Evolutionary conservation across 2,797 vertebrate species (phyloP), one percentile per base, ranked within the genome.

Genomic region (Cheirogaleus major): DNA sequence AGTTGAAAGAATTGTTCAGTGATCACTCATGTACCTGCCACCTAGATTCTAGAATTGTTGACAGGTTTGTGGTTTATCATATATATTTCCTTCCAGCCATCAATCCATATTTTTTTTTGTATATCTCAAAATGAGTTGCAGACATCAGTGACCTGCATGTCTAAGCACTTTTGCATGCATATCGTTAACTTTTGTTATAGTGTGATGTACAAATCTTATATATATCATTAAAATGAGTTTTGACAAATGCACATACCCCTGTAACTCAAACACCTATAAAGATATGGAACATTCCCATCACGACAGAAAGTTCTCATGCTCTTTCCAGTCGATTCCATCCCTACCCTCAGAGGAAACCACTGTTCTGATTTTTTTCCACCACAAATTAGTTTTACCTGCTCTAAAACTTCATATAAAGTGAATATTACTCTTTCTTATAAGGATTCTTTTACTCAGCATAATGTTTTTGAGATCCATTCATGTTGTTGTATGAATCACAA

Each of bases 91-190:
- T 52, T 73, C 27, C 14, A 84, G 48, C 18, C 32, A 87, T 83
- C 73, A 48, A 70, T 70, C 10, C n/a, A 23, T 97, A 63, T 76
- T 92, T 82, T 93, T 93, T 86, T 65, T 27, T 57, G 35, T 70
- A 35, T 70, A 85, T 90, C 82, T 83, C 50, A 97, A 81, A 76
- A 48, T 93, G 84, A 85, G n/a, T 76, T 87, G 18, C 45, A 85
- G n/a, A 22, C 32, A 73, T 55, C 52, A 67, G 2, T 69, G 78
- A 76, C 79, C 75, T 96, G 67, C 48, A 85, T 20, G 43, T 69
- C 69, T 86, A 63, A 84, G 18, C 11, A 59, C 48, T 79, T 91
- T 11, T 50, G 30, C 30, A n/a, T 65, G 12, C 1, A 11, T 67
- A 61, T 70, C 78, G 72, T 90, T 90, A 95, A 52, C 45, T 50